Evolutionary conservation across 1,140 invertebrate species (phyloP), one percentile per base, ranked within the genome.

Genomic region (Aleiodes sp.): DNA sequence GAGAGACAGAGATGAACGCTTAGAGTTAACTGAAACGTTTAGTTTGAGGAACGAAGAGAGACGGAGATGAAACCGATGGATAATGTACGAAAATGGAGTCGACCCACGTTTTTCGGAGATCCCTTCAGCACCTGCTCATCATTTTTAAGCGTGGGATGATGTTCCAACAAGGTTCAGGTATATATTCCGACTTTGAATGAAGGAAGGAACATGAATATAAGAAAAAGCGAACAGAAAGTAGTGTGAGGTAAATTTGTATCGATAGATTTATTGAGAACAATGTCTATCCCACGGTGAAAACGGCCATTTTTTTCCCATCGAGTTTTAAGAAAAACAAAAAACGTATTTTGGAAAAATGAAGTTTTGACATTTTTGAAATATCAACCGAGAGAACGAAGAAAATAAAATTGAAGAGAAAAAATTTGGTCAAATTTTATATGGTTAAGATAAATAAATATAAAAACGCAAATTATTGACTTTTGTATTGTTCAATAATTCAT

Each of bases 191-290:
- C 46, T 52, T 21, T 52, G 21, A 2, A 2, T 24, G n/a, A n/a
- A n/a, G n/a, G n/a, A n/a, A n/a, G n/a, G 19, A 24, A 8, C n/a
- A 14, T 39, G 39, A 43, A 43, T 16, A 10, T 16, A 43, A 43
- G 19, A 43, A 16, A 43, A 8, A 43, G 14, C 12, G 39, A 43
- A 16, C 14, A 43, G 19, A 16, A 43, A 43, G 39, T 43, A 16
- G 39, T 43, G 39, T 24, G 21, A 52, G 46, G 46, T 24, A 16
- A 52, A 52, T 43, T n/a, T 14, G 12, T 43, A 43, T 43, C 39
- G 39, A 43, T 43, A 43, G 39, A 43, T 52, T 16, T 52, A 52
- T 52, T 21, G 46, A 52, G 46, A 52, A 21, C 46, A 24, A 21
- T 24, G 46, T 21, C 26, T 52, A 26, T 52, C 46, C 46, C 46